These are phyloP conservation scores for Pyralis farinalis DNA, from an alignment of 2,888 invertebrate species.

Conservation along the genomic window DNA sequence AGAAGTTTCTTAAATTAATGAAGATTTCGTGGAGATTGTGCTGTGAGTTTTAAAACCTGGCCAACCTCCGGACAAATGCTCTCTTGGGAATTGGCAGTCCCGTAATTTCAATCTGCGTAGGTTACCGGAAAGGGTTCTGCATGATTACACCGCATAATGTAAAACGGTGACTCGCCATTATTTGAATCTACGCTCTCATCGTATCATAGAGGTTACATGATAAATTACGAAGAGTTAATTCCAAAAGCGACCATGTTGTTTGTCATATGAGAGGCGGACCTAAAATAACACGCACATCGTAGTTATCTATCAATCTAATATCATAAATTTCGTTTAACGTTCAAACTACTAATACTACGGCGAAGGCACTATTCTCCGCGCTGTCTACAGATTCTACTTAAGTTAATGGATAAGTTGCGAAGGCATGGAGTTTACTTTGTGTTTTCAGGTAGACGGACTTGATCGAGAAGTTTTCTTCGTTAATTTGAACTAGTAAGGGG, in stretches of 20 bases:
- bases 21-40: conserved; percentile 49
- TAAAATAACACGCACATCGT: conserved; percentile 27
- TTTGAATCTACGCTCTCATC: conserved; percentile 28
- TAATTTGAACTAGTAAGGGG: conserved; percentile 75
- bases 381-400: conserved; percentile 80
- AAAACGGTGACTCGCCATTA: conserved; percentile 44
- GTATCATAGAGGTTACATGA: conserved; percentile 23
- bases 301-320: conserved; percentile 52
- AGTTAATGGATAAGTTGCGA: conserved; percentile 80
- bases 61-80: conserved; percentile 15
- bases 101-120: not conserved
- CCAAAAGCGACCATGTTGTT: conserved; percentile 11
- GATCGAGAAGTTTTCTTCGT: conserved; percentile 77
- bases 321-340: conserved; percentile 65
- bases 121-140: conserved; percentile 26
- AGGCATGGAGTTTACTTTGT: conserved; percentile 78
- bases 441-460: conserved; percentile 78
- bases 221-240: conserved; percentile 17
- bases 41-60: conserved; percentile 29
- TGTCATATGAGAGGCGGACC: conserved; percentile 16
- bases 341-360: conserved; percentile 55
- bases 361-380: conserved; percentile 60
- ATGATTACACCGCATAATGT: conserved; percentile 37
- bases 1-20: conserved; percentile 61
- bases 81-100: conserved; percentile 1